Evolutionary conservation across 1,140 invertebrate species (phyloP).

Genomic region (Drosophila hydei): DNA sequence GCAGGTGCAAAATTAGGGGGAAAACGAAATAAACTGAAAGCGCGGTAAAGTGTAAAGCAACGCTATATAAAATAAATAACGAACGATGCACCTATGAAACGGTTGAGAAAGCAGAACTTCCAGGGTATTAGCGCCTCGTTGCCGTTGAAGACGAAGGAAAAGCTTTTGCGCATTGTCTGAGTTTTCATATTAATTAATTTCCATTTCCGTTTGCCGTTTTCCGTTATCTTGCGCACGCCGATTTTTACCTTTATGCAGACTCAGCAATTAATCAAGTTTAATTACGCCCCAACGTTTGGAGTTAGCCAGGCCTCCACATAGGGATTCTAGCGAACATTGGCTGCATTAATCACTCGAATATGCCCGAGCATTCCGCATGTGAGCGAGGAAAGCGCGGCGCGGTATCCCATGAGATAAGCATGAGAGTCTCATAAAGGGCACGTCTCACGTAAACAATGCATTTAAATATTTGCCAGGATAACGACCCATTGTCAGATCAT

Average conservation of each 20-base stretch:
- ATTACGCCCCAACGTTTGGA: constrained; percentile 56
- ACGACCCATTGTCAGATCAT: constrained; percentile 23
- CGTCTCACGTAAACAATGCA: constrained; percentile 69
- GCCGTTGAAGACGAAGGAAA: constrained; percentile 19
- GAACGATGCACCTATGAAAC: no score
- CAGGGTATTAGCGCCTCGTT: constrained; percentile 17
- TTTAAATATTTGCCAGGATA: constrained; percentile 68
- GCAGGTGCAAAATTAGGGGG: constrained; percentile 55
- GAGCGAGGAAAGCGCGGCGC: constrained; percentile 26
- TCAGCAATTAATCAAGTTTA: constrained; percentile 81
- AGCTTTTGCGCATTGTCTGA: constrained; percentile 27
- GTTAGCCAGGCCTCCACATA: constrained; percentile 31
- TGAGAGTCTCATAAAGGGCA: constrained; percentile 47
- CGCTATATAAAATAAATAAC: no score
- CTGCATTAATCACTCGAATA: constrained; percentile 77
- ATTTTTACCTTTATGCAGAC: constrained; percentile 79
- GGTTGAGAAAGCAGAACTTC: not conserved
- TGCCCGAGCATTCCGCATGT: constrained; percentile 74
- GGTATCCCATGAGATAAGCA: constrained; percentile 42
- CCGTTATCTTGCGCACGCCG: constrained; percentile 70
- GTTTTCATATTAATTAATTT: constrained; percentile 76
- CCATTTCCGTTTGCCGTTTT: constrained; percentile 79
- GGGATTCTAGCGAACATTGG: constrained; percentile 51
- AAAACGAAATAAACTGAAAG: not conserved
- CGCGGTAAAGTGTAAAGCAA: no score